A percentile compares a stretch with the other conserved stretches of the same genome.
Conservation (phyloP, 2,113 vertebrate species). For the Speoplatyrhinus poulsoni region DNA sequence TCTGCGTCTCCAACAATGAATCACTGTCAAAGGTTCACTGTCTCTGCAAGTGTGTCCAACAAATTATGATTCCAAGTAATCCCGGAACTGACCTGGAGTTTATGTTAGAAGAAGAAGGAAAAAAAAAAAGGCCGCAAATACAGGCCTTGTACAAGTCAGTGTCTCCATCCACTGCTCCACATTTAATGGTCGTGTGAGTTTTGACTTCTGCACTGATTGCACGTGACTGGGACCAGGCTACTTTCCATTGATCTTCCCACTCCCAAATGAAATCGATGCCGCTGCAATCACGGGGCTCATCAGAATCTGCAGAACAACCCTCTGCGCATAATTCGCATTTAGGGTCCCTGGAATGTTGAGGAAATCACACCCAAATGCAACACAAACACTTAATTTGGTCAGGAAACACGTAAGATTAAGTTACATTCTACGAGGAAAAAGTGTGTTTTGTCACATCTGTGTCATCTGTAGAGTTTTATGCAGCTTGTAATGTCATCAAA, state of each 20-base stretch:
- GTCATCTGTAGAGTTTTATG: conserved; percentile 5
- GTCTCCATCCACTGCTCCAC: conserved; percentile 47
- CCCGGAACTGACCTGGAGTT: conserved; percentile 42
- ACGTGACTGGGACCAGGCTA: conserved; percentile 61
- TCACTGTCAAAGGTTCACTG: conserved; percentile 34
- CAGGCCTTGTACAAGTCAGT: conserved; percentile 39
- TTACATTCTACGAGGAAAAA: conserved; percentile 3
- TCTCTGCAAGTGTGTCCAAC: conserved; percentile 46
- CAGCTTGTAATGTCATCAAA: conserved; percentile 39
- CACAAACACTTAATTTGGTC: conserved; percentile 23
- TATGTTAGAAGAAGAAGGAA: neutral
- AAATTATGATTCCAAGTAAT: conserved; percentile 55
- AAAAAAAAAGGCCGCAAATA: conserved; percentile 36
- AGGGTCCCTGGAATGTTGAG: conserved; percentile 24
- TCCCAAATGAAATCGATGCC: conserved; percentile 67
- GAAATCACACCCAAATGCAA: conserved; percentile 51
- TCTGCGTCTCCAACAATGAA: conserved; percentile 56
- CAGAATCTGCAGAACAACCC: conserved; percentile 53
- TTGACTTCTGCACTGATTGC: conserved; percentile 53
- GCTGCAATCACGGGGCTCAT: conserved; percentile 68
- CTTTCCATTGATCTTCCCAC: conserved; percentile 48
- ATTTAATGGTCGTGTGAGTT: conserved; percentile 54
- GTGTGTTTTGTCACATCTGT: too few relatives aligned
- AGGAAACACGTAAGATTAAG: conserved; percentile 15
- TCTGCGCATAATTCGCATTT: conserved; percentile 10